Evolutionary conservation across 2,888 invertebrate species (phyloP).

Genomic region (Netelia virgata): DNA sequence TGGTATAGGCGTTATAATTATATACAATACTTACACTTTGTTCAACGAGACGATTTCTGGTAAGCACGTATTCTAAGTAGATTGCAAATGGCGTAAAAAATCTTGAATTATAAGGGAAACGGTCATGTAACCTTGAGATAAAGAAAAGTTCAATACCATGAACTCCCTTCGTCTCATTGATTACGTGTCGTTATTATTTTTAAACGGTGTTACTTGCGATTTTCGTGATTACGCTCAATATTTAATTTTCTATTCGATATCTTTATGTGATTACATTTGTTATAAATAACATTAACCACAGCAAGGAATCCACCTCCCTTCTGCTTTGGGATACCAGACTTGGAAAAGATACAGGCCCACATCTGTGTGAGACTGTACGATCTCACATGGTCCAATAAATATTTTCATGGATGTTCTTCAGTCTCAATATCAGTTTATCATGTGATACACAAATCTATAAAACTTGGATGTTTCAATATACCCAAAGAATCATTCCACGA

Average conservation of each 20-base stretch:
- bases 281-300: conserved; percentile 63
- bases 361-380: conserved; percentile 78
- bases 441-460: conserved; percentile 68
- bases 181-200: neutral
- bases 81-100: neutral
- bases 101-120: no score
- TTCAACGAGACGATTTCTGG: conserved; percentile 80
- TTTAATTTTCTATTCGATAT: neutral
- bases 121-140: no score
- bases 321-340: conserved; percentile 76
- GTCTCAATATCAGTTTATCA: conserved; percentile 66
- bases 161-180: neutral
- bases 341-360: conserved; percentile 73
- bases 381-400: conserved; percentile 69
- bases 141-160: no score
- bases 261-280: neutral
- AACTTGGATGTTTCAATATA: conserved; percentile 76
- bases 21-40: conserved; percentile 74
- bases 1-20: conserved; percentile 77
- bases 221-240: no score
- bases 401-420: conserved; percentile 76
- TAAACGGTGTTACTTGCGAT: neutral
- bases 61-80: conserved; percentile 64
- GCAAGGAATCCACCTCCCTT: conserved; percentile 80
- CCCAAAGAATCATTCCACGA: neutral